A percentile compares a stretch with the other conserved stretches of the same genome.
phyloP scores from a whole-genome alignment of 2,113 vertebrate genomes.

The Pionites leucogaster region DNA sequence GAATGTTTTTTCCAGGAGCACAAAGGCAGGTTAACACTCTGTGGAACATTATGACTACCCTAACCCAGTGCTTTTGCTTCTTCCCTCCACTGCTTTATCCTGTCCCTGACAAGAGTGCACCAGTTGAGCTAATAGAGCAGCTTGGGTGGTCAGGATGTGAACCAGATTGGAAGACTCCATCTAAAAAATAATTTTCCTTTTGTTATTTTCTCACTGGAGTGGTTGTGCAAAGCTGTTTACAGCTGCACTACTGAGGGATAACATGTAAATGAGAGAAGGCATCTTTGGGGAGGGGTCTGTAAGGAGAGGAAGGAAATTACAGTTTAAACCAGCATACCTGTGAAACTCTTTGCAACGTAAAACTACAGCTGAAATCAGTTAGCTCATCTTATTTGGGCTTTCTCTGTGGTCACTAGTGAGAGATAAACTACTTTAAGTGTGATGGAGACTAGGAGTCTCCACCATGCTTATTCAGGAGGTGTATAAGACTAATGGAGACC shows the following conservation, averaged over 20 bases:
- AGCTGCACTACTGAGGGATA: background rate
- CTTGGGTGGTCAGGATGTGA: background rate
- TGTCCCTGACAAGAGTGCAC: background rate
- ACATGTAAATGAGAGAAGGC: constrained; percentile 4
- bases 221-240: background rate
- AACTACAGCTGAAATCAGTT: background rate
- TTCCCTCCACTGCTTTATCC: background rate
- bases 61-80: background rate
- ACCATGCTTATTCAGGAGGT: background rate
- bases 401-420: background rate
- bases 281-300: background rate
- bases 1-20: background rate
- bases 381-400: constrained; percentile 13
- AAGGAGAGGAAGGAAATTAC: background rate
- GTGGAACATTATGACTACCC: background rate
- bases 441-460: background rate
- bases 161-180: background rate
- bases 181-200: background rate
- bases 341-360: constrained; percentile 15
- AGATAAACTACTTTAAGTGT: constrained; percentile 19
- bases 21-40: background rate
- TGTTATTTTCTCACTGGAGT: background rate
- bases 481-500: background rate
- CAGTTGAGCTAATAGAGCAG: background rate
- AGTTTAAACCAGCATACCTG: background rate